phyloP scores from a whole-genome alignment of 2,888 invertebrate genomes.

The Polydrusus cervinus region DNA sequence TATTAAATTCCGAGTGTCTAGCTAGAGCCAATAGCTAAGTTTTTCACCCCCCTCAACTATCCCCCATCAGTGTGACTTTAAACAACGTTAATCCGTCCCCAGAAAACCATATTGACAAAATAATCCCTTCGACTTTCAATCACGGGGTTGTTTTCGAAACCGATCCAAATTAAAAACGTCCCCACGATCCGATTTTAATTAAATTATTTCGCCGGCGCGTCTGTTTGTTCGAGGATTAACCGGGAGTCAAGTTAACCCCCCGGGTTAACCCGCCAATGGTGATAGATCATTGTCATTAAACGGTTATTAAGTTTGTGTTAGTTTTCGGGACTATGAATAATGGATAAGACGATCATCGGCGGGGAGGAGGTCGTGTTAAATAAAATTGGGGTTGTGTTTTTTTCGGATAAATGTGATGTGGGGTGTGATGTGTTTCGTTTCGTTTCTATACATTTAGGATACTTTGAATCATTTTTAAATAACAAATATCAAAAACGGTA shows the following conservation, averaged over 20 bases:
- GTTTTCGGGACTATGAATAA: constrained; percentile 40
- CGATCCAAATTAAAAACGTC: constrained; percentile 67
- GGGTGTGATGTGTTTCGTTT: neutral
- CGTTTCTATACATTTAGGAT: too few relatives aligned
- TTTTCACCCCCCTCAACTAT: too few relatives aligned
- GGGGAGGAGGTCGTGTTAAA: too few relatives aligned
- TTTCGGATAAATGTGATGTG: neutral
- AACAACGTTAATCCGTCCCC: neutral
- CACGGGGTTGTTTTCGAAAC: constrained; percentile 50
- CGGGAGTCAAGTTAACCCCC: constrained; percentile 44
- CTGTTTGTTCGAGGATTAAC: constrained; percentile 53
- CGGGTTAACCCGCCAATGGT: constrained; percentile 53
- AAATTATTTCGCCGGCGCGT: constrained; percentile 64
- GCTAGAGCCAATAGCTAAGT: too few relatives aligned
- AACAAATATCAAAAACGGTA: too few relatives aligned
- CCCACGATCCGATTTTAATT: constrained; percentile 67
- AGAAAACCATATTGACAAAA: constrained; percentile 49
- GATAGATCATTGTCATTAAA: constrained; percentile 66
- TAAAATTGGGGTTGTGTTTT: constrained; percentile 1
- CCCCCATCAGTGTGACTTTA: neutral
- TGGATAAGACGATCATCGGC: constrained; percentile 25
- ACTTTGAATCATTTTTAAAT: too few relatives aligned
- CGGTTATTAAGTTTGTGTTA: constrained; percentile 64
- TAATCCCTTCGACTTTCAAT: constrained; percentile 50
- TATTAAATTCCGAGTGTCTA: too few relatives aligned